Percentiles rank a stretch among this genome's conserved stretches.
Conservation (phyloP, 2,888 invertebrate species). For the Polydrusus tereticollis region DNA sequence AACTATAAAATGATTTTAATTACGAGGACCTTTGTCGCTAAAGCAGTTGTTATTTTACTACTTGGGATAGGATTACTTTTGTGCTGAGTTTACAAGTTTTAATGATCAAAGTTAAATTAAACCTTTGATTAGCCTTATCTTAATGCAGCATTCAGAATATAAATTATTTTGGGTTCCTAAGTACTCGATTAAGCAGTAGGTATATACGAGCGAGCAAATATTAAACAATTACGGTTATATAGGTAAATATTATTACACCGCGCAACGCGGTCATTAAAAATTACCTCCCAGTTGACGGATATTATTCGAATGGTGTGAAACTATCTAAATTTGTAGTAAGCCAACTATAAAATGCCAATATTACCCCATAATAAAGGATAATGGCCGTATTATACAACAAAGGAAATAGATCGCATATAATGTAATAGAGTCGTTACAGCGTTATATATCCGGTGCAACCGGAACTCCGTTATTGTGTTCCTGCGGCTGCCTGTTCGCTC, state of each 20-base stretch:
- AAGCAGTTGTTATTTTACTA: not conserved
- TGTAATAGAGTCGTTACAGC: not conserved
- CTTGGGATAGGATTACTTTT: not conserved
- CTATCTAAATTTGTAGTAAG: too few species aligned
- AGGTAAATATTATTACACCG: too few species aligned
- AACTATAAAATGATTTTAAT: not conserved
- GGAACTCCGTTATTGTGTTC: slow-evolving; percentile 2
- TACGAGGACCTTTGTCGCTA: not conserved
- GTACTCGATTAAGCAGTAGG: too few species aligned
- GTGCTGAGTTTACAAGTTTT: not conserved
- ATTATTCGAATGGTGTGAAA: too few species aligned
- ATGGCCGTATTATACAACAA: not conserved
- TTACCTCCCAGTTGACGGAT: too few species aligned
- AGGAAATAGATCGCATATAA: not conserved
- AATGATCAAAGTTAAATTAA: not conserved
- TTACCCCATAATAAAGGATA: not conserved
- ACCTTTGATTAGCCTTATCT: not conserved
- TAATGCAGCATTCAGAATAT: too few species aligned
- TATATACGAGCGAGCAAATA: too few species aligned
- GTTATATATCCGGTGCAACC: not conserved
- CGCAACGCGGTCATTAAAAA: too few species aligned
- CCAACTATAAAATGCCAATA: not conserved
- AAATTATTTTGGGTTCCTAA: too few species aligned
- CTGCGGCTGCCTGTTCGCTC: not conserved
- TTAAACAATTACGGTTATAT: too few species aligned